phyloP scores from a whole-genome alignment of 1,140 invertebrate species.

The Zeugodacus cucurbitae region DNA sequence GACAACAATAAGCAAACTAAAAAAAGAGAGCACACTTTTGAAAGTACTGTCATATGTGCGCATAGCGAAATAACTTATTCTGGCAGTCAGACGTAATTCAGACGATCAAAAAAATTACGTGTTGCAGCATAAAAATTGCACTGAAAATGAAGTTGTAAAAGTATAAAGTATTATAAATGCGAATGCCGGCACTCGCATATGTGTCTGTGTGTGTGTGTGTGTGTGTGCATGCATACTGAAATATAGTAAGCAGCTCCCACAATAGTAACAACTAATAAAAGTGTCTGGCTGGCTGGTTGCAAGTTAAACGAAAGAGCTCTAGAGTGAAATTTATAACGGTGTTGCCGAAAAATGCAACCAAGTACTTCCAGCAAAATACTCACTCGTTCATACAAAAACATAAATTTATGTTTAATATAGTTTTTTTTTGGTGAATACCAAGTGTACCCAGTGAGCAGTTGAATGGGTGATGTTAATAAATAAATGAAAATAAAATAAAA shows the following conservation, averaged over 20 bases:
- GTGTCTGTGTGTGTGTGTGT: not conserved
- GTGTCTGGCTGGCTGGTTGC: not conserved
- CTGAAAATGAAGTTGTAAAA: conserved; percentile 25
- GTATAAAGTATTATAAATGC: not conserved
- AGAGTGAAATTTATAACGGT: conserved; percentile 28
- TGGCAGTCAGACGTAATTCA: not conserved
- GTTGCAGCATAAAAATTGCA: conserved; percentile 39
- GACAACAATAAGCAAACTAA: not conserved
- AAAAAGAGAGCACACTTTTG: not conserved
- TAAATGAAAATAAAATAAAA: not conserved
- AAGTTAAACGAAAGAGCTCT: conserved; percentile 10
- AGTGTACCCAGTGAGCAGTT: not conserved
- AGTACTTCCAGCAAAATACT: not conserved
- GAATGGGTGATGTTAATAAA: not conserved
- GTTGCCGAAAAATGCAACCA: conserved; percentile 1
- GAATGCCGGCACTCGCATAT: not conserved
- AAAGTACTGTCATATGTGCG: not conserved
- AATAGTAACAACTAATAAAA: not conserved
- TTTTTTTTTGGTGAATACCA: not conserved
- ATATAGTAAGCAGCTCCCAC: not conserved
- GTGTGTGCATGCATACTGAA: not conserved
- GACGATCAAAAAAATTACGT: conserved; percentile 26
- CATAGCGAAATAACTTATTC: not conserved
- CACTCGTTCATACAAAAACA: no score
- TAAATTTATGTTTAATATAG: no score